Evolutionary conservation across 2,113 vertebrate species (phyloP), one percentile per base, ranked within the genome.

Genomic region (Electrona antarctica): DNA sequence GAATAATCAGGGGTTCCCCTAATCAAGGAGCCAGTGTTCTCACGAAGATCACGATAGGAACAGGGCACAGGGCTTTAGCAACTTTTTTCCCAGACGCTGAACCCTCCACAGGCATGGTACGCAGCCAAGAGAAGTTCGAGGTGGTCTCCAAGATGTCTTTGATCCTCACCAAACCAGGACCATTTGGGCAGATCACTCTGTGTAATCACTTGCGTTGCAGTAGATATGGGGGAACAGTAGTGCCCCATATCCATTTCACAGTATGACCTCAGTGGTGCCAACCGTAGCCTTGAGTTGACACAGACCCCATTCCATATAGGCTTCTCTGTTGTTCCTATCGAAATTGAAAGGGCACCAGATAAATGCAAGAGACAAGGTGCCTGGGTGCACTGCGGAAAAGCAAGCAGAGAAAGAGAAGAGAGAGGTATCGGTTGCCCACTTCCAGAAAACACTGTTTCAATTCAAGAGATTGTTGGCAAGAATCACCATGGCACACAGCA

Each of bases 321-420:
- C 84, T 76, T 77, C 80, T 92, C 86, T 91, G 89, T 92, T 88
- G 87, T 75, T 70, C 71, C 74, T 92, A 92, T 93, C 91, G 85
- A 83, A 87, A 33, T 82, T 84, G 74, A 90, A 89, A 90, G 87
- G 86, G 86, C 89, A 88, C 85, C 82, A 90, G 93, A 93, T 92
- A 92, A 89, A 83, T 55, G 6, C 70, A 71, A 56, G 64, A 87
- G 87, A 90, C 85, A 83, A 84, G 87, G 73, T 68, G 79, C 68
- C 78, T 72, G 15, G 73, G 62, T 77, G 79, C 73, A 64, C 69
- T 56, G 60, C 80, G 74, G 73, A 77, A 83, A 86, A 77, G 76
- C 57, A 79, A 78, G 67, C 74, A 60, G 33, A 60, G 51, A 51
- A 47, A 73, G 78, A 79, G 63, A 69, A 74, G 83, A 77, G 77